These are phyloP conservation scores for Microplitis deprimator DNA, from an alignment of 2,888 invertebrate species.

Conservation along the genomic window DNA sequence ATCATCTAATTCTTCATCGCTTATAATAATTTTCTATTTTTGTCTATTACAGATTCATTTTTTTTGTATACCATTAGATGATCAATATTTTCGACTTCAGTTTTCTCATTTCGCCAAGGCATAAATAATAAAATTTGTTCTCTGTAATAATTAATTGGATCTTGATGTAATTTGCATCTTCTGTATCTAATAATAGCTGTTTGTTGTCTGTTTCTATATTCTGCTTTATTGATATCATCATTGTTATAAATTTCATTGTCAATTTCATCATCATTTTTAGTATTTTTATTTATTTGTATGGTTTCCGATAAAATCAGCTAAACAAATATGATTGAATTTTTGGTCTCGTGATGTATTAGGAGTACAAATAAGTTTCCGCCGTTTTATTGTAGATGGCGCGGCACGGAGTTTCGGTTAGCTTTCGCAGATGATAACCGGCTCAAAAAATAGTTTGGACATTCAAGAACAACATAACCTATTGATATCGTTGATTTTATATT, in stretches of 20 bases:
- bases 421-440: too few relatives aligned
- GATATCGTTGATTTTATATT: too few relatives aligned
- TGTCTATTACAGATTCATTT: constrained; percentile 35
- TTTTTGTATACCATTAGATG: constrained; percentile 30
- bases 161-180: constrained; percentile 42
- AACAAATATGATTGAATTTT: constrained; percentile 40
- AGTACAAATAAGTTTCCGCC: too few relatives aligned
- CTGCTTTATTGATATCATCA: neutral
- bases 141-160: constrained; percentile 43
- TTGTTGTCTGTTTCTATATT: neutral
- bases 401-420: too few relatives aligned
- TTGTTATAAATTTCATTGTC: neutral
- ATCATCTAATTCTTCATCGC: constrained; percentile 37
- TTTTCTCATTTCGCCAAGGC: constrained; percentile 48
- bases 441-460: too few relatives aligned
- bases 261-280: neutral
- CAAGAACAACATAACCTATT: too few relatives aligned
- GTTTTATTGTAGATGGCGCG: too few relatives aligned
- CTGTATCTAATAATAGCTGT: constrained; percentile 41
- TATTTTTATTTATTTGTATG: neutral
- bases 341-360: constrained; percentile 20
- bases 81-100: constrained; percentile 44
- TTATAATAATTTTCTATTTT: constrained; percentile 32
- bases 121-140: constrained; percentile 49
- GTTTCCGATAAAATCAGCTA: constrained; percentile 42